Base-by-base conservation (phyloP, 2,888 invertebrate genomes). In the Lycocerus yunnanus region DNA sequence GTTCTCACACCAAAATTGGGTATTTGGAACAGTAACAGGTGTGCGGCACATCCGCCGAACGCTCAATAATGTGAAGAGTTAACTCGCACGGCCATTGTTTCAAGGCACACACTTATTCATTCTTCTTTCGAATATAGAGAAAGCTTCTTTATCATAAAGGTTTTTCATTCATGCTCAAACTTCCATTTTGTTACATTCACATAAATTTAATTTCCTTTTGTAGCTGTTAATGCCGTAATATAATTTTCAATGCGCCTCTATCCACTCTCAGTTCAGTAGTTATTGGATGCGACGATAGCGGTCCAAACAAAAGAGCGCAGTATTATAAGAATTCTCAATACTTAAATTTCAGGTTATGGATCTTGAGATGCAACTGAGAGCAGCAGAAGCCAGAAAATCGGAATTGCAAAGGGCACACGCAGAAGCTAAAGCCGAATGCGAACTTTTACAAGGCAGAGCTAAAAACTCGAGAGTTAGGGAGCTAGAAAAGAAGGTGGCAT, bases 401-500 rank as follows among this genome's bases (percentile, higher is more conserved):
- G 94, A 94, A 84, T 90, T 94, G 80, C 94, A 94, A 88, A 91
- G 93, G 77, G 92, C 94, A 81, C 94, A 94, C 87, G 88, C 93
- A 78, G 94, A 94, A 82, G 93, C 94, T 82, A 90, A 94, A 83
- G 90, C 92, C 82, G 89, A 89, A 14, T 87, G 89, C 73, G 94
- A 94, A 81, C 90, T 90, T 58, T 88, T 92, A 76, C 92, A 92
- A 83, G 43, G 43, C 6, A 43, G 43, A 13, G 93, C 93, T 78
- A 88, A 94, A 83, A 93, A 95, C 87, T 95, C 95, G 66, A 91
- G 95, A 82, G 95, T 95, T 69, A 91, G 97, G 79, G 97, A 97
- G 87, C 89, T 97, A 80, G 97, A 97, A 88, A 97, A 97, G 87
- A 97, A 97, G 90, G 96, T 95, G 15, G 87, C 87, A 27, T 80